Conservation (phyloP, 2,888 invertebrate species). For the Synergus japonicus region DNA sequence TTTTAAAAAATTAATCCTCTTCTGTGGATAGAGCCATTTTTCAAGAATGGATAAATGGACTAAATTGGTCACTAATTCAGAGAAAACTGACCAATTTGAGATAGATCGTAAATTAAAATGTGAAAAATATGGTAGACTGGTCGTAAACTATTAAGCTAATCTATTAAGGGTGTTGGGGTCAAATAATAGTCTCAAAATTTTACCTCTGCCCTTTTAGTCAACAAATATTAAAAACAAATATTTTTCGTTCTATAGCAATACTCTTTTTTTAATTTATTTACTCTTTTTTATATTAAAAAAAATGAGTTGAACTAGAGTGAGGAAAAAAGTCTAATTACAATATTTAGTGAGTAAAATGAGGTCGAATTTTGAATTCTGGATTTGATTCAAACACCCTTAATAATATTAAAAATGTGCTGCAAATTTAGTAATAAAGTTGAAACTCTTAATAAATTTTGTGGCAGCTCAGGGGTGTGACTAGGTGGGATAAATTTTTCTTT, state of each 20-base stretch:
- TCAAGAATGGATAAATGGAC: neutral
- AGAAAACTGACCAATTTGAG: conserved; percentile 42
- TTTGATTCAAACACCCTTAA: too few species aligned
- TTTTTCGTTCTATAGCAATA: neutral
- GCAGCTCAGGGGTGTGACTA: conserved; percentile 58
- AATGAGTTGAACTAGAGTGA: too few species aligned
- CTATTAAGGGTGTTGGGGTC: neutral
- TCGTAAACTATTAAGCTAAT: conserved; percentile 33
- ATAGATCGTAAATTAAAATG: conserved; percentile 50
- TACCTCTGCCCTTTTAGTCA: too few species aligned
- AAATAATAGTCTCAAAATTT: too few species aligned
- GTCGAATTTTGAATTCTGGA: too few species aligned
- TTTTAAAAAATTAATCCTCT: conserved; percentile 4
- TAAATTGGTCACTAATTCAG: conserved; percentile 18
- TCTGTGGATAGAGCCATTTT: neutral
- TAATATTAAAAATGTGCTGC: conserved; percentile 20
- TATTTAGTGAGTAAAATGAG: too few species aligned
- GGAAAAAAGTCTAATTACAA: too few species aligned
- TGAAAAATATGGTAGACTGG: conserved; percentile 44
- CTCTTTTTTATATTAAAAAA: too few species aligned
- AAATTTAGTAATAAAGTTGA: conserved; percentile 28
- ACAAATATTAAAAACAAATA: neutral
- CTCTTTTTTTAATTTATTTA: too few species aligned
- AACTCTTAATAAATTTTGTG: conserved; percentile 50
- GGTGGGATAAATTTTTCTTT: conserved; percentile 50